Evolutionary conservation across 2,888 invertebrate genomes (phyloP).

Genomic region (Auanema sp.): DNA sequence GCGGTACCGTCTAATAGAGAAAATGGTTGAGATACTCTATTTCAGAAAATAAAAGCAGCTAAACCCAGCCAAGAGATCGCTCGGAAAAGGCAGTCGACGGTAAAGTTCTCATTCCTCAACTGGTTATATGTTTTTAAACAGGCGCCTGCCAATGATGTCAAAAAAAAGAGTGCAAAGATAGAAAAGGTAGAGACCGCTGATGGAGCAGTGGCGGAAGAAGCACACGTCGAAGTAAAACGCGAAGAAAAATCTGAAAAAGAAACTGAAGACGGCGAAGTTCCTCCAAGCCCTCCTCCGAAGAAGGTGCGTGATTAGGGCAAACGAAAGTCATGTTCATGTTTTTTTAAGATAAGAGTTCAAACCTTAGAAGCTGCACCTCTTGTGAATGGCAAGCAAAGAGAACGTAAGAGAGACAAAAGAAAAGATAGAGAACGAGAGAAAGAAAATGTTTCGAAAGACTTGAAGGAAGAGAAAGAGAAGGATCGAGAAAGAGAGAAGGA

Average conservation of each 20-base stretch:
- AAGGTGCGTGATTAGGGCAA: not conserved
- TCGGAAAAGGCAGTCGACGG: not conserved
- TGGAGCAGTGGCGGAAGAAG: not conserved
- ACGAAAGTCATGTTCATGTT: not conserved
- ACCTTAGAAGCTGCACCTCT: too few relatives aligned
- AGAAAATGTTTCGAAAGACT: not conserved
- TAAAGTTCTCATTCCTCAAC: not conserved
- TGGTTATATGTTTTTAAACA: too few relatives aligned
- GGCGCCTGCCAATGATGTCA: not conserved
- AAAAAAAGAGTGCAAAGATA: not conserved
- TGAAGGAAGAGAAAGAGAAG: conserved; percentile 5
- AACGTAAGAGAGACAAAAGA: not conserved
- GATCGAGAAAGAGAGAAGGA: conserved; percentile 11
- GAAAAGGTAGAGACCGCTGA: conserved; percentile 8
- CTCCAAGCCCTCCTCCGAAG: conserved; percentile 3
- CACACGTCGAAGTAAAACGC: not conserved
- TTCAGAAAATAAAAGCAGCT: conserved; percentile 8
- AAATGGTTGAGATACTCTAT: not conserved
- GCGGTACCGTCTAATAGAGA: not conserved
- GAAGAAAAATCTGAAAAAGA: conserved; percentile 3
- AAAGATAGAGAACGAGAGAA: not conserved
- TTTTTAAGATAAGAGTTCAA: too few relatives aligned
- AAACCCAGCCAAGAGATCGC: conserved; percentile 2
- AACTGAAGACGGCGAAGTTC: conserved; percentile 4
- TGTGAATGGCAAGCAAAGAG: not conserved